Evolutionary conservation across 2,888 invertebrate genomes (phyloP).

Genomic region (Lasius platythorax): DNA sequence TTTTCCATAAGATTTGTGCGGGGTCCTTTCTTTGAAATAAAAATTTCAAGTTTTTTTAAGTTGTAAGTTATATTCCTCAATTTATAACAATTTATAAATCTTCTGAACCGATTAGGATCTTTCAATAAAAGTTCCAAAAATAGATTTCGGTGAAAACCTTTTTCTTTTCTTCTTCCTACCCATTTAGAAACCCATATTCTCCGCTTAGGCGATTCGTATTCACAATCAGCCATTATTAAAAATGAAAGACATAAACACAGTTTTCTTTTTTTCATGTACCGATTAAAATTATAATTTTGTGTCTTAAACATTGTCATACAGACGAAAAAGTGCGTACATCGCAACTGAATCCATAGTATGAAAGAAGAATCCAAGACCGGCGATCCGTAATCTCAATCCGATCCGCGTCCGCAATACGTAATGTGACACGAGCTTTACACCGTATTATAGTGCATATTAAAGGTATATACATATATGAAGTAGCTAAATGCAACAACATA

Average conservation of each 20-base stretch:
- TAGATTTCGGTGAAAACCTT: neutral
- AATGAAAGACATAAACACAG: neutral
- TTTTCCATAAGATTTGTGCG: too few relatives aligned
- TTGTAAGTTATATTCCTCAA: neutral
- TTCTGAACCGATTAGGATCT: conserved; percentile 12
- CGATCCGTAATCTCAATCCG: neutral
- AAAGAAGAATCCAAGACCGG: neutral
- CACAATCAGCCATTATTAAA: neutral
- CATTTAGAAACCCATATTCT: neutral
- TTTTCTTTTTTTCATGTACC: neutral
- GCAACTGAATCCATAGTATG: neutral
- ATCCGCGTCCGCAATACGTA: neutral
- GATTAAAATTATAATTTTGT: neutral
- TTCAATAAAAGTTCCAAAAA: conserved; percentile 12
- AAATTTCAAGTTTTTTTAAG: neutral
- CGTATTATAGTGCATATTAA: too few relatives aligned
- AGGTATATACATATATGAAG: too few relatives aligned
- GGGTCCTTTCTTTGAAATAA: neutral
- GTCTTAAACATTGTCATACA: neutral
- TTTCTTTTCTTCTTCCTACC: neutral
- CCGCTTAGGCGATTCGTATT: neutral
- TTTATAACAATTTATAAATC: neutral
- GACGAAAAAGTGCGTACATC: neutral
- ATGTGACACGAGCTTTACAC: neutral
- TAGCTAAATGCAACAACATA: too few relatives aligned